Base-by-base conservation (phyloP, 1,140 invertebrate genomes). In the Bombus affinis region DNA sequence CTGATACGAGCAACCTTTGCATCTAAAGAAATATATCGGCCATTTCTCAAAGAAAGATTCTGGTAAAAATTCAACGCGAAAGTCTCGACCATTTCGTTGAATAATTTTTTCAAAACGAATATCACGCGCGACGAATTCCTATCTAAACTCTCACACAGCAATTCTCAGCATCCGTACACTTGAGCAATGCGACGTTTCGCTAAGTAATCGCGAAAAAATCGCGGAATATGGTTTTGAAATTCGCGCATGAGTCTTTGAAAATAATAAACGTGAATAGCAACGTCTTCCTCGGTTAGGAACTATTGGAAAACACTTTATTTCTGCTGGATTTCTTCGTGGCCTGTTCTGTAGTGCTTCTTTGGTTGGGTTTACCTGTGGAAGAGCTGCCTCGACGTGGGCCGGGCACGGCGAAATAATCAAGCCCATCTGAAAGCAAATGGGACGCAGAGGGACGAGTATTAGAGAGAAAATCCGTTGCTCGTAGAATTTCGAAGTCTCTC, bases 361-460 rank as follows among this genome's bases (percentile, higher is more conserved):
- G 57, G 9, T 65, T 47, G 44, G 39, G 28, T 72, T 72, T 88
- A 88, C 80, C 77, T 87, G 47, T 32, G 82, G 57, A 53, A 80
- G 18, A 71, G 65, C 35, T 91, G 79, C 81, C 90, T 86, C 65
- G 86, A 80, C 65, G 83, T 85, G 68, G 53, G 71, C 77, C 82
- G 83, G 70, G 86, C 71, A 74, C 79, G 53, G 57, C 83, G 78
- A 70, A 89, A 90, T 59, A 90, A 90, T 91, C 90, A 91, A 62
- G 90, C 86, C 90, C 90, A 91, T 85, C 90, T 91, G 86, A 82
- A 91, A 91, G 44, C 85, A 89, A 42, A 90, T 66, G 75, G 47
- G 44, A 12, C 18, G 71, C 22, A 81, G 81, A 35, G 35, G 37
- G 79, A 3, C 59, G 44, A 85, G 57, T 44, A 81, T 57, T 47